Conservation (phyloP, 2,797 vertebrate species). For the Trachurus trachurus region DNA sequence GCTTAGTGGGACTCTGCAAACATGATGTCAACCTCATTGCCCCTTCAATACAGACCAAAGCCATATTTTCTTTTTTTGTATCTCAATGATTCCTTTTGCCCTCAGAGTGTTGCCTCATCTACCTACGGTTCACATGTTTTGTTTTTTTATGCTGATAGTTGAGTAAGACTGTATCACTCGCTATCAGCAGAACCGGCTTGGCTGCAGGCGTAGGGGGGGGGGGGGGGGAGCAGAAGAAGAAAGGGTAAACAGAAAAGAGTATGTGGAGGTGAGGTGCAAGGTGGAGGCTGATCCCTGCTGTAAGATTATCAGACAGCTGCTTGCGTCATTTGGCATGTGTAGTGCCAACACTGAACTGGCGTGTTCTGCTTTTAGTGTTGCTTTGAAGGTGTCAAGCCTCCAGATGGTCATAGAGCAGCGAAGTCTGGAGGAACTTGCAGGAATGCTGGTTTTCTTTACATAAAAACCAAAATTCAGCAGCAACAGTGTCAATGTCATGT, state of each 20-base stretch:
- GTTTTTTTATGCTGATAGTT: conserved; percentile 3
- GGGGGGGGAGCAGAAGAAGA: not conserved
- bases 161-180: conserved; percentile 44
- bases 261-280: not conserved
- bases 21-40: conserved; percentile 60
- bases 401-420: conserved; percentile 15
- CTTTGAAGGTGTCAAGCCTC: conserved; percentile 30
- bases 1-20: conserved; percentile 47
- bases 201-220: conserved; percentile 1
- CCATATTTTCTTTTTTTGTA: conserved; percentile 17
- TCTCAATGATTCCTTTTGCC: conserved; percentile 21
- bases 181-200: conserved; percentile 44
- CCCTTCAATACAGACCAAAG: conserved; percentile 47
- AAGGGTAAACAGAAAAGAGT: conserved; percentile 17
- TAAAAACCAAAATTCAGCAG: conserved; percentile 14
- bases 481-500: conserved; percentile 29
- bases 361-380: conserved; percentile 9
- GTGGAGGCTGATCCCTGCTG: conserved; percentile 23
- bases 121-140: conserved; percentile 31
- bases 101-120: conserved; percentile 24
- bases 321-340: conserved; percentile 45
- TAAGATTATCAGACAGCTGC: conserved; percentile 47
- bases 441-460: not conserved
- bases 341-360: conserved; percentile 19
- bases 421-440: conserved; percentile 33